Conservation (phyloP, 2,797 vertebrate genomes). For the Enteromius argenteus region DNA sequence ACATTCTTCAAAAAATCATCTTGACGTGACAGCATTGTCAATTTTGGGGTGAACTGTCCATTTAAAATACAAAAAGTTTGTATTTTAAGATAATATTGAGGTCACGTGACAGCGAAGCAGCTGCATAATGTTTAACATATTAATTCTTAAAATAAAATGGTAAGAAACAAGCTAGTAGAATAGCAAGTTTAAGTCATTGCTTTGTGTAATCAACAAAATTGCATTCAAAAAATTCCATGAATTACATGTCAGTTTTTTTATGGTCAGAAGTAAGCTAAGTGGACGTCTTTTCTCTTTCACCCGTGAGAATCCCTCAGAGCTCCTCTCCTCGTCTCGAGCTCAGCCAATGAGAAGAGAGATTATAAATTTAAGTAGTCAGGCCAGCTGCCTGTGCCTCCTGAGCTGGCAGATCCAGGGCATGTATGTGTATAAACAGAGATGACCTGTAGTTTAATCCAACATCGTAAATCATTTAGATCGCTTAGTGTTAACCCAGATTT, state of each 20-base stretch:
- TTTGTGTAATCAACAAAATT: background rate
- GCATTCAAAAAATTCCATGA: background rate
- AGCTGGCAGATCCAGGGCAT: conserved; percentile 16
- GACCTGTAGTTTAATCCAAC: background rate
- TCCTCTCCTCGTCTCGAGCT: background rate
- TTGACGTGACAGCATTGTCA: background rate
- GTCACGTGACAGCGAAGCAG: background rate
- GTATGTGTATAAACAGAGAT: background rate
- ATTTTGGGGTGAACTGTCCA: background rate
- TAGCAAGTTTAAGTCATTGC: background rate
- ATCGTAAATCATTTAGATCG: conserved; percentile 7
- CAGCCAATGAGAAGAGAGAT: conserved; percentile 31
- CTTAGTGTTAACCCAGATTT: background rate
- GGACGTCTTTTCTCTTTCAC: background rate
- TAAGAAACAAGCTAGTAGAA: background rate
- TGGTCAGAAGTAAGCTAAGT: background rate
- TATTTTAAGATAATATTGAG: background rate
- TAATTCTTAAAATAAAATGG: background rate
- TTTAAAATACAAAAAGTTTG: background rate
- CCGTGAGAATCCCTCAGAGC: background rate
- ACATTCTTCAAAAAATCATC: background rate
- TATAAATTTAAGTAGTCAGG: conserved; percentile 39
- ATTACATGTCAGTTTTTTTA: background rate
- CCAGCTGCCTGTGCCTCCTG: conserved; percentile 24
- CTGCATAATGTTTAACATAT: background rate